These are phyloP conservation scores for Strix aluco DNA, from an alignment of 2,113 vertebrate genomes.

Conservation along the genomic window DNA sequence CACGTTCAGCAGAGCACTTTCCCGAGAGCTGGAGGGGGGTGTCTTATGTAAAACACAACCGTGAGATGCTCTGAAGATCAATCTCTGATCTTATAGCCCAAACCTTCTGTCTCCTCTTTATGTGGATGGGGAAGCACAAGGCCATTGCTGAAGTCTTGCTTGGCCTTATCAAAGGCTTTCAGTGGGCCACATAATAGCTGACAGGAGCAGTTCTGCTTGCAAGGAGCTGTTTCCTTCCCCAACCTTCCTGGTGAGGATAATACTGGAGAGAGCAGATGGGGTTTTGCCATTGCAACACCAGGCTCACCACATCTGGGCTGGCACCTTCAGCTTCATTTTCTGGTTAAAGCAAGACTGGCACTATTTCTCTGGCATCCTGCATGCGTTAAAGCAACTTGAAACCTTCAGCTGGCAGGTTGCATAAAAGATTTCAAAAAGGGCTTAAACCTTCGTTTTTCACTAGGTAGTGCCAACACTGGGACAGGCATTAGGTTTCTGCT, in stretches of 20 bases:
- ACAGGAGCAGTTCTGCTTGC: not conserved
- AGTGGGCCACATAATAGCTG: not conserved
- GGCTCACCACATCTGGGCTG: not conserved
- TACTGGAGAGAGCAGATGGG: not conserved
- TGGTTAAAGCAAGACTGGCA: not conserved
- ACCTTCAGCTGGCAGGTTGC: not conserved
- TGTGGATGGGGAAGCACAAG: not conserved
- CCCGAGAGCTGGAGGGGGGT: not conserved
- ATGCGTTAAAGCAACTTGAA: not conserved
- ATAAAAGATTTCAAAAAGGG: not conserved
- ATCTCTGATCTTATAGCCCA: not conserved
- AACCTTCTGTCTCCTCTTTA: not conserved
- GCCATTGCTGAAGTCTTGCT: not conserved
- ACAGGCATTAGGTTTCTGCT: not conserved
- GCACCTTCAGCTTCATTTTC: not conserved
- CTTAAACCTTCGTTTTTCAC: not conserved
- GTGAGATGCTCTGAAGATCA: not conserved
- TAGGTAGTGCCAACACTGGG: not conserved
- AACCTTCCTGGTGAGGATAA: not conserved
- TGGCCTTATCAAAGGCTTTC: not conserved
- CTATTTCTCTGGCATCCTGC: not conserved
- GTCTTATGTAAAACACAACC: not conserved
- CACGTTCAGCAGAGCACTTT: not conserved
- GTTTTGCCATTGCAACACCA: not conserved
- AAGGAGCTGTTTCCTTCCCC: not conserved